These are phyloP conservation scores for Scaptomyza cyrtandrae DNA, from an alignment of 2,888 invertebrate genomes.

Conservation along the genomic window DNA sequence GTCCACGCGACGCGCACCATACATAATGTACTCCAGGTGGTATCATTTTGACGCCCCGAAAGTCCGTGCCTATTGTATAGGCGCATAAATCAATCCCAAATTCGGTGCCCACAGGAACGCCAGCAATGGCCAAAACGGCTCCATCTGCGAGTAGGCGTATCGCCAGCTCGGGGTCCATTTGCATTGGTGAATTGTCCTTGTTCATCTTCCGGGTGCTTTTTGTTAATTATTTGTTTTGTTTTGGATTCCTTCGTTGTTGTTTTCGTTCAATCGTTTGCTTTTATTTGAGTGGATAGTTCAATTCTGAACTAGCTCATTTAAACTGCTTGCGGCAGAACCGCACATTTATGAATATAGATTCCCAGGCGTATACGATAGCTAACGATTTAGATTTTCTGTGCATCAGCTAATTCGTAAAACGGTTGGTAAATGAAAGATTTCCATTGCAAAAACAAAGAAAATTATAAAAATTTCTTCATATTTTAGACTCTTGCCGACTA, in stretches of 20 bases:
- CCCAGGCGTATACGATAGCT: background rate
- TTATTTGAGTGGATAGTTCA: background rate
- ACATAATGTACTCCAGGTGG: constrained; percentile 98
- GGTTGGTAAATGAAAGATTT: background rate
- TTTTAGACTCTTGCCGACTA: background rate
- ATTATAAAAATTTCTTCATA: no score
- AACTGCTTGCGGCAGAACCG: background rate
- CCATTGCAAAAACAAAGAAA: no score
- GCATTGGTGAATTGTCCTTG: constrained; percentile 80
- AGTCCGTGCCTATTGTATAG: constrained; percentile 96
- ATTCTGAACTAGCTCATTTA: constrained; percentile 13
- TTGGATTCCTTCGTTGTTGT: background rate
- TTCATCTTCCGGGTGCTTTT: constrained; percentile 53
- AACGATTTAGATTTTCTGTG: no score
- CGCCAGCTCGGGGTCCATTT: constrained; percentile 92
- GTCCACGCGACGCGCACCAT: constrained; percentile 88
- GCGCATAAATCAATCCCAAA: constrained; percentile 95
- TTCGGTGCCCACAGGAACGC: constrained; percentile 95
- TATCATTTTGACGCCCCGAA: constrained; percentile 98
- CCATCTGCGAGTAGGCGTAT: constrained; percentile 91
- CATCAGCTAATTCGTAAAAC: background rate
- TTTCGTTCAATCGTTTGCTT: background rate
- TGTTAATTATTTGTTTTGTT: background rate
- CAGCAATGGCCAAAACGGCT: constrained; percentile 92
- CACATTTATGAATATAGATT: background rate